phyloP scores from a whole-genome alignment of 2,888 invertebrate genomes.

The Leucania comma region DNA sequence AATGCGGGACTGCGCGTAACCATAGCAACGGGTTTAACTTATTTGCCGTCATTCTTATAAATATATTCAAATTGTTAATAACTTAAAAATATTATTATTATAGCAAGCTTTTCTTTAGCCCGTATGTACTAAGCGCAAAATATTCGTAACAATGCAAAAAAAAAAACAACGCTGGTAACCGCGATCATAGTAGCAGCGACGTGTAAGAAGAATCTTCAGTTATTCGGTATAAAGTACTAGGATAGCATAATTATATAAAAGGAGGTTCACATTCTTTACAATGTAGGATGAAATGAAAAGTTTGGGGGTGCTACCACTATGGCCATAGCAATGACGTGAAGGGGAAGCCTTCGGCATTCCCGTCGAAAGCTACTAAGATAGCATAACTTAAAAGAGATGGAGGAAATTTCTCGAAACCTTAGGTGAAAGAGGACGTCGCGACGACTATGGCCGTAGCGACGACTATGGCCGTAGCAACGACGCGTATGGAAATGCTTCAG shows the following conservation, averaged over 20 bases:
- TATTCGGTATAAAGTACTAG: neutral
- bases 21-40: no score
- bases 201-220: conserved; percentile 11
- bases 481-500: neutral
- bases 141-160: neutral
- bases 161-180: neutral
- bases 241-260: neutral
- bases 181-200: conserved; percentile 13
- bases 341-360: neutral
- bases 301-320: neutral
- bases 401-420: neutral
- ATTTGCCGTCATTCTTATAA: no score
- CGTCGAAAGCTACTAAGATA: neutral
- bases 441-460: no score
- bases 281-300: neutral
- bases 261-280: conserved; percentile 1
- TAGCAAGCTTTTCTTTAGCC: no score
- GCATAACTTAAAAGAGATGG: neutral
- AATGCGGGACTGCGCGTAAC: no score
- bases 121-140: no score
- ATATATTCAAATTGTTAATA: no score
- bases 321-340: neutral
- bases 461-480: neutral
- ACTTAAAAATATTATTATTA: no score
- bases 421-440: neutral